phyloP scores from a whole-genome alignment of 2,888 invertebrate genomes.

The Idaea aversata region DNA sequence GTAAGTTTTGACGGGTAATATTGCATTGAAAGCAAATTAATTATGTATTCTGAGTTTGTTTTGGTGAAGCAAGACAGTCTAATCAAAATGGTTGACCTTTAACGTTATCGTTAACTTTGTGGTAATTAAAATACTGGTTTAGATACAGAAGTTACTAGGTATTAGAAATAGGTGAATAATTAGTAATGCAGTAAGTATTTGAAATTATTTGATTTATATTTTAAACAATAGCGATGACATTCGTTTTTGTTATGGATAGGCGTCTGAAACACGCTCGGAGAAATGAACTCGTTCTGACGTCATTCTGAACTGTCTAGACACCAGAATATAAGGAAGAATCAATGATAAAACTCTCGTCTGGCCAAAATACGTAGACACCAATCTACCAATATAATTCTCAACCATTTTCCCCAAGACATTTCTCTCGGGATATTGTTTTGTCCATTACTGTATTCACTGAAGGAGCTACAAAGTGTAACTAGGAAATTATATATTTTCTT shows the following conservation, averaged over 20 bases:
- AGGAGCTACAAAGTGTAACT: neutral
- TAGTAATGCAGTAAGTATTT: too few relatives aligned
- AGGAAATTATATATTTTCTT: neutral
- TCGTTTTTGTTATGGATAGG: constrained; percentile 22
- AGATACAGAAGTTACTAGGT: constrained; percentile 6
- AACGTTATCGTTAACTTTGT: neutral
- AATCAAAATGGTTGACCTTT: neutral
- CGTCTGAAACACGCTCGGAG: constrained; percentile 31
- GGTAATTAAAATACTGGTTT: constrained; percentile 1
- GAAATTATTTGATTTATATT: neutral
- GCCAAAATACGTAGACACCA: neutral
- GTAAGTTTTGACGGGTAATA: constrained; percentile 12
- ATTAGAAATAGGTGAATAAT: constrained; percentile 10
- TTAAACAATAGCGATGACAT: neutral
- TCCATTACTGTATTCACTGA: neutral
- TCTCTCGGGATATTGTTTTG: neutral
- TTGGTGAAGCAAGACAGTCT: neutral
- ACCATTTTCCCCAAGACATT: neutral
- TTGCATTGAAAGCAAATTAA: constrained; percentile 12
- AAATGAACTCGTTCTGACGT: constrained; percentile 46
- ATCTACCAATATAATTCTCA: neutral
- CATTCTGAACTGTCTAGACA: constrained; percentile 57
- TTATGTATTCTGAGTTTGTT: neutral
- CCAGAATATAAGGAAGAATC: constrained; percentile 50
- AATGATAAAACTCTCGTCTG: constrained; percentile 12